Base-by-base conservation (phyloP, 2,113 vertebrate species). In the Vulpes ferrilata region DNA sequence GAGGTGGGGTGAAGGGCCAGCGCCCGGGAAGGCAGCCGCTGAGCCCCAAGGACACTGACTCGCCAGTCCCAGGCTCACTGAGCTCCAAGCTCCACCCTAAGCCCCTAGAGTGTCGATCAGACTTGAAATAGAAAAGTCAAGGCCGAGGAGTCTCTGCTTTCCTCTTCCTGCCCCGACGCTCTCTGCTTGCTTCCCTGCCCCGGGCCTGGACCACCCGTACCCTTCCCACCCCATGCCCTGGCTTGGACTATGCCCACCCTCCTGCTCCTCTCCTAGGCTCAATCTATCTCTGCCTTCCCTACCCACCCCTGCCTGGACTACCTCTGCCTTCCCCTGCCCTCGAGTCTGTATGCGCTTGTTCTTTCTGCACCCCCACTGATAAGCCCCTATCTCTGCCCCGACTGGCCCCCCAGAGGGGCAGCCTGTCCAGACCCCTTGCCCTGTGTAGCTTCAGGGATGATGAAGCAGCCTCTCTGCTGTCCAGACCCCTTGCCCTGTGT, bases 91-190 rank as follows among this genome's bases (percentile, higher is more conserved):
- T 93, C 93, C 38, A 55, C 35, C 35, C 83, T 48, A 23, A 71
- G 79, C 84, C 86, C 81, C 71, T 13, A 83, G 30, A 95, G 19
- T 57, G 79, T 94, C 9, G 3, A 87, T 92, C 80, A 73, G 71
- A 86, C 89, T 85, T 12, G 43, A 96, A 93, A 95, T 32, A 93
- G 88, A 89, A 89, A 96, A 92, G 80, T 55, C 67, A 79, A 94
- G 86, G 96, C 51, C 74, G 57, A 59, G 43, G 23, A 78, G 64
- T 43, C 43, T 43, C 43, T 43, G 43, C 43, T 43, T 43, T 43
- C 43, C 43, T 43, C 43, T 43, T 43, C 43, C 43, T 43, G 43
- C 43, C 43, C 6, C 7, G 43, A 43, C 43, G 6, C 7, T 43
- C 43, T 43, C 43, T 43, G 43, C 43, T 43, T 43, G 43, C 43